Conservation (phyloP, 2,888 invertebrate genomes). For the Aethes cnicana region DNA sequence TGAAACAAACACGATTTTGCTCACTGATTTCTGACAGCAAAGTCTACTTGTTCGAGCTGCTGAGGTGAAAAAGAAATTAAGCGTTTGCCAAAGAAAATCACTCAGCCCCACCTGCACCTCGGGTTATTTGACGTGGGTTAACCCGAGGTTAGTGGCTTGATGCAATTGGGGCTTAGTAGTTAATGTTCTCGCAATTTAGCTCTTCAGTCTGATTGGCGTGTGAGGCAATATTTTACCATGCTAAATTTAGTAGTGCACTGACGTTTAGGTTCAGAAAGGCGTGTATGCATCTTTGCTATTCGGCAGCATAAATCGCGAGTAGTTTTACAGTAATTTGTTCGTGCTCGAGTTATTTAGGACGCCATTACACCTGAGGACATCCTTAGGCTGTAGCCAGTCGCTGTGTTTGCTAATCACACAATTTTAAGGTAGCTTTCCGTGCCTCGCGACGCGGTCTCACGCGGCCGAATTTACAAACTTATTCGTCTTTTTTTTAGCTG, state of each 20-base stretch:
- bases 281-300: conserved; percentile 12
- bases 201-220: conserved; percentile 41
- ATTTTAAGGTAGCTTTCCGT: neutral
- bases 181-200: conserved; percentile 29
- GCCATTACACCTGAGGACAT: conserved; percentile 34
- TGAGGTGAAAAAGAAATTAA: neutral
- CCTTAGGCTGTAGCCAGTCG: conserved; percentile 29
- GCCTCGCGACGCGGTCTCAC: no score
- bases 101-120: no score
- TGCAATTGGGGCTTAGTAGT: conserved; percentile 15
- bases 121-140: no score
- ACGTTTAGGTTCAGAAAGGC: neutral
- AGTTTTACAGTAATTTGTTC: conserved; percentile 34
- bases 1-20: no score
- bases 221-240: conserved; percentile 34
- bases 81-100: conserved; percentile 26
- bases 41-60: no score
- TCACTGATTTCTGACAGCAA: neutral
- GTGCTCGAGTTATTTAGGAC: conserved; percentile 40
- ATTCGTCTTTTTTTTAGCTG: no score
- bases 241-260: conserved; percentile 16
- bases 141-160: no score
- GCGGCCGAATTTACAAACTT: no score
- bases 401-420: neutral
- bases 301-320: conserved; percentile 22